Evolutionary conservation across 2,888 invertebrate genomes (phyloP), one percentile per base, ranked within the genome.

Genomic region (Drosophila paranaensis): DNA sequence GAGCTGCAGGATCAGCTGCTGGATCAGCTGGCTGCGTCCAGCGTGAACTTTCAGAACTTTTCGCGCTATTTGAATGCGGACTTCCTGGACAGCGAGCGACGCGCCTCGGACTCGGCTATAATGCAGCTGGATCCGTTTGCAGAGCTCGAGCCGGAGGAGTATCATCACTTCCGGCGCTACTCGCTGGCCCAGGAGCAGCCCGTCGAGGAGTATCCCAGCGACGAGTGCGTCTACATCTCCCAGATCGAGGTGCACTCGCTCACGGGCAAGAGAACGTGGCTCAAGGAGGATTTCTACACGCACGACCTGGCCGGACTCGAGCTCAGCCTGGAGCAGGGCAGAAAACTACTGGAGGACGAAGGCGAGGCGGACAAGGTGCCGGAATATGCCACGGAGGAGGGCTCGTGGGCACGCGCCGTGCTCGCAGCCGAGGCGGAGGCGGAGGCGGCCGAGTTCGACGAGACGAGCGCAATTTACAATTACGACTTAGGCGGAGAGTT

Each of bases 81-180:
- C 39, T 91, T 89, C 46, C 63, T 92, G 3, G 92, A 92, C 5
- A 88, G 87, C 25, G 92, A 93, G 30, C 79, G 93, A 4, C 75
- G 93, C 11, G 92, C 91, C 3, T 93, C 93, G 0, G 92, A 93
- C 43, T 91, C 92, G 16, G 91, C 90, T 0, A 46, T 92, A 0
- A 88, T 91, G 11, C 84, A 89, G 48, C 76, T 57, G 10, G 82
- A 90, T 43, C 61, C 76, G 3, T 63, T 62, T 43, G 63, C 56
- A 0, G 82, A 91, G 1, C 42, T 93, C n/a, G 93, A 93, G 9
- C 91, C 90, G 0, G 93, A 93, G 33, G 92, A 93, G 35, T 93
- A 93, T 74, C 93, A 93, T 79, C 93, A 93, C 60, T 91, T 86
- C 61, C 74, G 93, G 1, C 86, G 93, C 42, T 93, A 86, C 50